These are phyloP conservation scores for Lithosia quadra DNA, from an alignment of 2,888 invertebrate genomes.

Conservation along the genomic window DNA sequence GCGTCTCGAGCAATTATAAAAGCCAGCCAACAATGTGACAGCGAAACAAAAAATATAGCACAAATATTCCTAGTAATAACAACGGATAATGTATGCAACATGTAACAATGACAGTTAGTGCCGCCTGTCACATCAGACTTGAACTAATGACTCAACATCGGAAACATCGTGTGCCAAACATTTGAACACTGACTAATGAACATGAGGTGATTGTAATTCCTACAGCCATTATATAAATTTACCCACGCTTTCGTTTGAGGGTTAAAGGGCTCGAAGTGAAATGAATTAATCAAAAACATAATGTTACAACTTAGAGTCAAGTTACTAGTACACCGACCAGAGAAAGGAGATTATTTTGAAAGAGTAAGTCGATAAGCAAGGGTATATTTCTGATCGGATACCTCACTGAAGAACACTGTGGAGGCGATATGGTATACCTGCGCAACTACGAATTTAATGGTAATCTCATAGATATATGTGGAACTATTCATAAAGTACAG, in stretches of 20 bases:
- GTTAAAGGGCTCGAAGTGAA: not conserved
- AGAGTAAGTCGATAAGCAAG: not conserved
- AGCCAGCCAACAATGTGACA: constrained; percentile 11
- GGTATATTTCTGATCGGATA: no score
- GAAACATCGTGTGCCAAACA: constrained; percentile 38
- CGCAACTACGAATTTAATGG: no score
- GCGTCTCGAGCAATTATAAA: constrained; percentile 8
- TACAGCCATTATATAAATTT: constrained; percentile 8
- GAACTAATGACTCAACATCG: constrained; percentile 44
- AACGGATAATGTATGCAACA: constrained; percentile 14
- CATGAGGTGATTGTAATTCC: constrained; percentile 16
- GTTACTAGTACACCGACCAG: not conserved
- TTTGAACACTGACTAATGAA: constrained; percentile 38
- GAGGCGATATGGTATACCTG: no score
- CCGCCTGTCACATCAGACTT: constrained; percentile 32
- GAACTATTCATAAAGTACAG: no score
- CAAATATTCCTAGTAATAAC: constrained; percentile 10
- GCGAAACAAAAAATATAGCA: not conserved
- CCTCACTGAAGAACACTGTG: no score
- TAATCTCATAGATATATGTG: no score
- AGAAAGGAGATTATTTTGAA: not conserved
- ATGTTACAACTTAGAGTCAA: not conserved
- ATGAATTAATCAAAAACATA: not conserved
- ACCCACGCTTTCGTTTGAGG: constrained; percentile 11
- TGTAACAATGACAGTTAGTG: constrained; percentile 33